Evolutionary conservation across 2,113 vertebrate species (phyloP), one percentile per base, ranked within the genome.

Genomic region (Pterocles burchelli): DNA sequence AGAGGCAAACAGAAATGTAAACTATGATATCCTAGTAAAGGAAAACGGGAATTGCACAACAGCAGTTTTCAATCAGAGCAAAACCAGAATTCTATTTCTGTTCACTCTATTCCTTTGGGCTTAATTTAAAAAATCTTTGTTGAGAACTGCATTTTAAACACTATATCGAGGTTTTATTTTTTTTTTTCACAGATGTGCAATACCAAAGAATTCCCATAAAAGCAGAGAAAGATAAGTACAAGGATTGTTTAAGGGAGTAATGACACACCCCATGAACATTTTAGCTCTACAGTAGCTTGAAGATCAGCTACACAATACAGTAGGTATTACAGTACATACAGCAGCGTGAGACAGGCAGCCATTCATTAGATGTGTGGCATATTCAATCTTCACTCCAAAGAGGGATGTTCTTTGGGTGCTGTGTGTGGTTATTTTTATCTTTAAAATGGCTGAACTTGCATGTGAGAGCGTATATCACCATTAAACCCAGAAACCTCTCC

Each of bases 101-200:
- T 36, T 96, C 54, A 46, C 18, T 63, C 13, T 68, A 12, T 83
- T 77, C 87, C 74, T 95, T 89, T 86, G 91, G 25, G 57, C 36
- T 71, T 94, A 93, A 81, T 95, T 96, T 97, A 65, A 51, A 88
- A 96, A 89, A 81, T 77, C 79, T 38, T 95, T 2, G 6, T 85
- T 80, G 77, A 78, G 61, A 97, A 95, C 14, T n/a, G 67, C 48
- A 62, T 75, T 89, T 94, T 82, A 79, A 95, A 54, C 13, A 41
- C 19, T 79, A 10, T 36, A 73, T 58, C 43, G 45, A 70, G 25
- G 33, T 49, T 5, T 4, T 4, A 62, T 77, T 89, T 78, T 80
- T 57, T 41, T 41, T 41, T 41, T 41, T 10, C 41, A n/a, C 73
- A 73, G 15, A 66, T 46, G 54, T 8, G 4, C 6, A 38, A 4